These are phyloP conservation scores for Medauroidea extradentata DNA, from an alignment of 1,140 invertebrate species.

Conservation along the genomic window DNA sequence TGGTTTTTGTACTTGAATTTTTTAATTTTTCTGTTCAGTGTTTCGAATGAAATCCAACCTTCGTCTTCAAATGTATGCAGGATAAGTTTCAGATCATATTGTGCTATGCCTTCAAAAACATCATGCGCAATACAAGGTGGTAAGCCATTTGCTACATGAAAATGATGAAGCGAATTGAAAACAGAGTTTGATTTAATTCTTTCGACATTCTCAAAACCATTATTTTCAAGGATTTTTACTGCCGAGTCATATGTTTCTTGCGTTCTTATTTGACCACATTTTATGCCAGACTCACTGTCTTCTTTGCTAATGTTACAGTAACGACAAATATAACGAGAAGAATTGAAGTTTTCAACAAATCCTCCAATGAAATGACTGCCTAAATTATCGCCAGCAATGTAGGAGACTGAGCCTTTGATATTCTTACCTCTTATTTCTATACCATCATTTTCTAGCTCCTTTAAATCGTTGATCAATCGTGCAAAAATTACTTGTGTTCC, in stretches of 20 bases:
- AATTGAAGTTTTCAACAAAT: slow-evolving; percentile 29
- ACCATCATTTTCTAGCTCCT: not conserved
- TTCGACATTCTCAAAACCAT: not conserved
- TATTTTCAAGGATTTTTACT: not conserved
- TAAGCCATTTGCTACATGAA: slow-evolving; percentile 9
- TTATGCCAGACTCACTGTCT: not conserved
- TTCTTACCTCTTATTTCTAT: not conserved
- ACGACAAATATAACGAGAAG: slow-evolving; percentile 25
- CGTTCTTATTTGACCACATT: not conserved
- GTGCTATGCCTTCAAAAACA: slow-evolving; percentile 7
- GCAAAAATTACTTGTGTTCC: not conserved
- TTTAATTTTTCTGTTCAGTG: too few relatives aligned
- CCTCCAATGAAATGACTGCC: slow-evolving; percentile 28
- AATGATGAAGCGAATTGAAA: slow-evolving; percentile 5
- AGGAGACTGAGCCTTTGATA: slow-evolving; percentile 28
- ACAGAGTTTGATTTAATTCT: slow-evolving; percentile 6
- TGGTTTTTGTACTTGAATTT: too few relatives aligned
- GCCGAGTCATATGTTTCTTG: not conserved
- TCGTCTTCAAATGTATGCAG: slow-evolving; percentile 7
- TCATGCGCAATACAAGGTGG: slow-evolving; percentile 14
- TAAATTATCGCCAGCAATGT: slow-evolving; percentile 33
- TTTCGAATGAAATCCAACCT: too few relatives aligned
- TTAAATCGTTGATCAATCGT: not conserved
- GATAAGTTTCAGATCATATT: slow-evolving; percentile 9
- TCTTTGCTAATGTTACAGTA: slow-evolving; percentile 19